Base-by-base conservation (phyloP, 1,140 invertebrate genomes). In the Dolichoris vasculosae region DNA sequence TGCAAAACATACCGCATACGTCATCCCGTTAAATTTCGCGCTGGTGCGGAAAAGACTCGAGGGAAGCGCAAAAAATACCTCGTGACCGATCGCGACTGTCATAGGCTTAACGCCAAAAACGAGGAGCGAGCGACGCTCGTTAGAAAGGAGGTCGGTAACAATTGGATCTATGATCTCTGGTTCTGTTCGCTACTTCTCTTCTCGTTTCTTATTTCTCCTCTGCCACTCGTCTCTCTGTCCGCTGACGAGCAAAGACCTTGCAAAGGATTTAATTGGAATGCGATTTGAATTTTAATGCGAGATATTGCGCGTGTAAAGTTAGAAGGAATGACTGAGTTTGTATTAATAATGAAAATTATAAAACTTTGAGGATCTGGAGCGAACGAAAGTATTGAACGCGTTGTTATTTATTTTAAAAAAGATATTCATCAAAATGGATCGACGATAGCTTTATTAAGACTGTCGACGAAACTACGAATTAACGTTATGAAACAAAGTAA, bases 71-170 rank as follows among this genome's bases (percentile, higher is more conserved):
- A 75, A 71, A 40, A 71, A 40, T 13, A 20, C 38, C 35, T 40
- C 67, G 35, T 40, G 67, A 40, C 67, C 38, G 67, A 71, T 71
- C 67, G 40, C 35, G 17, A 40, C 35, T 26, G 35, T 71, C 38
- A 46, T 87, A 87, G 88, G 67, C 76, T 26, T 40, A 40, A 32
- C 2, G 86, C 88, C 88, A 89, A 73, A 78, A 81, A 76, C 9
- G n/a, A 38, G 2, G 26, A 48, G 73, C 83, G 67, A 40, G 35
- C 35, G 67, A 40, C n/a, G 75, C 69, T 80, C 26, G 78, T 73
- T 76, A 48, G 67, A 59, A 81, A 78, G 30, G 83, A 84, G 75
- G 75, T 78, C 63, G 64, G 40, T 40, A 7, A 64, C 75, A 71
- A 84, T 84, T 84, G 55, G 64, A 78, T 84, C 63, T 30, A 43